Percentiles rank a stretch among this genome's conserved stretches.
phyloP scores from a whole-genome alignment of 2,797 vertebrate species.

The Gymnothorax reevesii region DNA sequence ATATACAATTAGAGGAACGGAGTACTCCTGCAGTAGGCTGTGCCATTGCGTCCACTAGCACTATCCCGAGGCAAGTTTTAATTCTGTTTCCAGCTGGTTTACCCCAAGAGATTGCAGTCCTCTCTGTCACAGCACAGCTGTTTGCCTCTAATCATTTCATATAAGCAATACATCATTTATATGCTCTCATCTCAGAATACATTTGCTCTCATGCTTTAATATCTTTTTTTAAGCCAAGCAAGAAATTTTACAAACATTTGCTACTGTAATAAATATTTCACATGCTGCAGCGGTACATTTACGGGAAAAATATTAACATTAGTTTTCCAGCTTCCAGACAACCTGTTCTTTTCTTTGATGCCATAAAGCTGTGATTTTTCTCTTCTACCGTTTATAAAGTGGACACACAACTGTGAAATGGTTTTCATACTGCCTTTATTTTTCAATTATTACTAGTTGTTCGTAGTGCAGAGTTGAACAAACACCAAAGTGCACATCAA shows the following conservation, averaged over 20 bases:
- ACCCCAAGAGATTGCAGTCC: conserved; percentile 60
- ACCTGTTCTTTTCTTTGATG: neutral
- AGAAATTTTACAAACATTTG: conserved; percentile 55
- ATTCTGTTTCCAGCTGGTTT: conserved; percentile 70
- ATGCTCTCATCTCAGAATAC: conserved; percentile 58
- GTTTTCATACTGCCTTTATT: neutral
- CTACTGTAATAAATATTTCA: conserved; percentile 31
- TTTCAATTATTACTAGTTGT: neutral
- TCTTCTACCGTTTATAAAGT: neutral
- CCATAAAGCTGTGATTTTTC: conserved; percentile 12
- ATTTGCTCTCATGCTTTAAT: conserved; percentile 54
- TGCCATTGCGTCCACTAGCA: conserved; percentile 45
- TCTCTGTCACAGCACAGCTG: conserved; percentile 58
- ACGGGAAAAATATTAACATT: conserved; percentile 37
- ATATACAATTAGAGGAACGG: conserved; percentile 40
- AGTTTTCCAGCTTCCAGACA: neutral
- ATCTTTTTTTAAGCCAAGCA: conserved; percentile 60
- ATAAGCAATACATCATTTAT: conserved; percentile 65
- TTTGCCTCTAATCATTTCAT: conserved; percentile 68
- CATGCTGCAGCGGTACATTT: conserved; percentile 32
- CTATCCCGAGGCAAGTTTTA: conserved; percentile 56
- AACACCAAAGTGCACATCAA: neutral
- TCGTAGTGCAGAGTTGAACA: neutral
- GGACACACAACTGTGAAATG: conserved; percentile 14
- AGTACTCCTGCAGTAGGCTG: conserved; percentile 45